Base-by-base conservation (phyloP, 2,888 invertebrate genomes). In the Athalia circularis region DNA sequence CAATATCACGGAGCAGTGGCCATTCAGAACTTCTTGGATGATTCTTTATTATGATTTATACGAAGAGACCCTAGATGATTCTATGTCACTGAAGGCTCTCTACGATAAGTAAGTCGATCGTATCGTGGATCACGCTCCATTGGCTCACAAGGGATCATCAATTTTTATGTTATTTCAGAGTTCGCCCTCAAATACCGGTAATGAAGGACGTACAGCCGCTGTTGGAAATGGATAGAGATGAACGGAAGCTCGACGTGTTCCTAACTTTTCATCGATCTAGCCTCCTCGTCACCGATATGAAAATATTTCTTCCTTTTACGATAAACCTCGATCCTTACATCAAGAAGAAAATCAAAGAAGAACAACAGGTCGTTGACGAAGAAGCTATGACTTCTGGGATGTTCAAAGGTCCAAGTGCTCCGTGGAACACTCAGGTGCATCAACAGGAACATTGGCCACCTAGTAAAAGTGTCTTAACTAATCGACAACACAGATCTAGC, bases 1-100 rank as follows among this genome's bases (percentile, higher is more conserved):
- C 83, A 99, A 99, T 91, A 94, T 99, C 79, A 98, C 99, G 0
- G 99, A 99, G 89, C 99, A 99, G 90, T 99, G 99, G 99, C 99
- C 99, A 0, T 96, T 98, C 91, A 93, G 99, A 77, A 97, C 98
- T 47, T 98, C 99, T 11, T 99, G 99, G 98, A 95, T 99, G 86
- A 98, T 99, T 82, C 94, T 98, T 86, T 96, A 97, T 90, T 97
- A 96, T 88, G 98, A 99, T 90, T 94, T 96, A 79, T 95, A 94
- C 84, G 98, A 98, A 88, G 96, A 97, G 48, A 93, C 93, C 80
- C 93, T 97, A 68, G 98, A 98, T 80, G 98, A 98, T 89, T 93
- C 93, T 80, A 94, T 95, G 65, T 95, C 98, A 4, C 92, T 99
- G 77, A 97, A 98, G 90, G 93, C 94, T 82, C 94, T 99, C 81